Evolutionary conservation across 2,888 invertebrate genomes (phyloP).

Genomic region (Megaustenia siamemsis): DNA sequence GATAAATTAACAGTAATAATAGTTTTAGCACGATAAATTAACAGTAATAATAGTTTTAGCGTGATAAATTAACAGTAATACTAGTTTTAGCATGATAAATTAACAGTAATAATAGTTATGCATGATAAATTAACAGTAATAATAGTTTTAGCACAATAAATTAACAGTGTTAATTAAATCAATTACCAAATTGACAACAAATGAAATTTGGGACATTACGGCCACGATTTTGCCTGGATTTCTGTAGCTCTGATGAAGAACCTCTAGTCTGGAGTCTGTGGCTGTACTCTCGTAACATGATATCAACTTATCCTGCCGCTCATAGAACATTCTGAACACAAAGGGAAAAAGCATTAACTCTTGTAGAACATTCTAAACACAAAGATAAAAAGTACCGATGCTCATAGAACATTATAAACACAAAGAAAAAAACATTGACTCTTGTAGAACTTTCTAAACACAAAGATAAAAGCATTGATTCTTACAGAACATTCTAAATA

Average conservation of each 20-base stretch:
- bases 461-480: no score
- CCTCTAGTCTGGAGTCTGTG: slow-evolving; percentile 56
- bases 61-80: no score
- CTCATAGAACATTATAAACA: not conserved
- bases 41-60: no score
- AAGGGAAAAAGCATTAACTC: not conserved
- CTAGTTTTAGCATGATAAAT: no score
- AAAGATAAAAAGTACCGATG: not conserved
- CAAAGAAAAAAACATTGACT: not conserved
- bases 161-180: no score
- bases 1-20: no score
- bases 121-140: no score
- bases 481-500: not conserved
- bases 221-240: slow-evolving; percentile 61
- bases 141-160: no score
- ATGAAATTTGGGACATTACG: slow-evolving; percentile 70
- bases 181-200: slow-evolving; percentile 74
- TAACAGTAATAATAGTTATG: not conserved
- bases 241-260: slow-evolving; percentile 61
- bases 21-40: no score
- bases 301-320: slow-evolving; percentile 77
- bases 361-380: not conserved
- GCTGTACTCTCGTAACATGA: slow-evolving; percentile 70
- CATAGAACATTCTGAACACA: slow-evolving; percentile 75
- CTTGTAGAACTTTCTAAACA: no score